Conservation (phyloP, 2,797 vertebrate genomes). For the Xyrichtys novacula region DNA sequence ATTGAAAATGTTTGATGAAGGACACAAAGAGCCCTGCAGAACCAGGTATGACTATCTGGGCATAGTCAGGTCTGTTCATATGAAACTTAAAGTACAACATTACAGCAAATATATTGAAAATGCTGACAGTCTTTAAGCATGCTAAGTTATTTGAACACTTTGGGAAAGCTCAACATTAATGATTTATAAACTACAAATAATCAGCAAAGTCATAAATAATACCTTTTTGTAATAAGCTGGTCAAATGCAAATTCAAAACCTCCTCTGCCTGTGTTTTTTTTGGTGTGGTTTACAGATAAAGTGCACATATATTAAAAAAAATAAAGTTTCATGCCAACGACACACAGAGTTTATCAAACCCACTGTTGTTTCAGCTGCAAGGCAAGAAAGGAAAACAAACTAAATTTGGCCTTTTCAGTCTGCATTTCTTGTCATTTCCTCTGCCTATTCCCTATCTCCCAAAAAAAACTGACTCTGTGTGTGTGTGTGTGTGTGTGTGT, state of each 20-base stretch:
- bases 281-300: neutral
- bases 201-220: slow-evolving; percentile 8
- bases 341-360: slow-evolving; percentile 37
- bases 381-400: slow-evolving; percentile 29
- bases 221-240: neutral
- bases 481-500: too few species aligned
- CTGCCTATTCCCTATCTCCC: slow-evolving; percentile 20
- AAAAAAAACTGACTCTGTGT: slow-evolving; percentile 24
- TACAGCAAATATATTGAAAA: neutral
- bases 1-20: slow-evolving; percentile 40
- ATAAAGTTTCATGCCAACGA: neutral
- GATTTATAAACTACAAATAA: too few species aligned
- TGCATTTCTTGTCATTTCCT: slow-evolving; percentile 40
- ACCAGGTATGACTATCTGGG: too few species aligned
- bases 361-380: slow-evolving; percentile 6
- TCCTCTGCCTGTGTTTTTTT: neutral
- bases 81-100: neutral
- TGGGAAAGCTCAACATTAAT: neutral
- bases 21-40: slow-evolving; percentile 31
- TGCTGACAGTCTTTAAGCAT: neutral
- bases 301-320: neutral
- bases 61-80: slow-evolving; percentile 4
- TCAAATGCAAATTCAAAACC: neutral
- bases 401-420: slow-evolving; percentile 43
- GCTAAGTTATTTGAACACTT: neutral